These are phyloP conservation scores for Rambutsinella grinnellia DNA, from an alignment of 2,888 invertebrate genomes.

Conservation along the genomic window DNA sequence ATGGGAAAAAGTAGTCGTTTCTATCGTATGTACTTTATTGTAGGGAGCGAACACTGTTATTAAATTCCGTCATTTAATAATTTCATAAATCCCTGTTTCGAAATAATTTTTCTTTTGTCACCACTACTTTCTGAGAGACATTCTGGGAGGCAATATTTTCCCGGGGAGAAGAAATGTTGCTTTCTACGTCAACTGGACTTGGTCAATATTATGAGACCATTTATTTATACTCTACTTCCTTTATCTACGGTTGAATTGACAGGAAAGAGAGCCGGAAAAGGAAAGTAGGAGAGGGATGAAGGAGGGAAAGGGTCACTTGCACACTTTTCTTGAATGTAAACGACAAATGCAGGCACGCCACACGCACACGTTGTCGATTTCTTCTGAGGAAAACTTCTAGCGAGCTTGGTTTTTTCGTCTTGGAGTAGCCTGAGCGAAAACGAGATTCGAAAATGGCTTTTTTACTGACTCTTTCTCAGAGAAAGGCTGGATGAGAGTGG, in stretches of 20 bases:
- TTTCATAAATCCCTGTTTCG: slow-evolving; percentile 30
- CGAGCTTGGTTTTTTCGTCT: background rate
- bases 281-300: slow-evolving; percentile 12
- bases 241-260: slow-evolving; percentile 43
- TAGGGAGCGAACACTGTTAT: background rate
- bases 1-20: background rate
- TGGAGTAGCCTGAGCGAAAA: background rate
- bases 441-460: background rate
- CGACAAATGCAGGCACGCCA: slow-evolving; percentile 46
- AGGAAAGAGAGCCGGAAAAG: slow-evolving; percentile 20
- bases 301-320: slow-evolving; percentile 40
- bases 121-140: slow-evolving; percentile 26
- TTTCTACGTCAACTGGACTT: slow-evolving; percentile 39
- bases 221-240: slow-evolving; percentile 48
- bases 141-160: slow-evolving; percentile 16
- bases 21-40: no score
- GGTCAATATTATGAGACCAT: slow-evolving; percentile 52
- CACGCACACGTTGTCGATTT: slow-evolving; percentile 21
- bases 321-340: slow-evolving; percentile 10
- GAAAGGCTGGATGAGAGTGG: background rate
- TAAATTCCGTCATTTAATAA: slow-evolving; percentile 29
- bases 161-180: slow-evolving; percentile 26
- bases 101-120: slow-evolving; percentile 39
- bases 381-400: background rate
- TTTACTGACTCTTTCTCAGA: background rate